These are phyloP conservation scores for Pangasianodon gigas DNA, from an alignment of 2,113 vertebrate genomes.

Conservation along the genomic window DNA sequence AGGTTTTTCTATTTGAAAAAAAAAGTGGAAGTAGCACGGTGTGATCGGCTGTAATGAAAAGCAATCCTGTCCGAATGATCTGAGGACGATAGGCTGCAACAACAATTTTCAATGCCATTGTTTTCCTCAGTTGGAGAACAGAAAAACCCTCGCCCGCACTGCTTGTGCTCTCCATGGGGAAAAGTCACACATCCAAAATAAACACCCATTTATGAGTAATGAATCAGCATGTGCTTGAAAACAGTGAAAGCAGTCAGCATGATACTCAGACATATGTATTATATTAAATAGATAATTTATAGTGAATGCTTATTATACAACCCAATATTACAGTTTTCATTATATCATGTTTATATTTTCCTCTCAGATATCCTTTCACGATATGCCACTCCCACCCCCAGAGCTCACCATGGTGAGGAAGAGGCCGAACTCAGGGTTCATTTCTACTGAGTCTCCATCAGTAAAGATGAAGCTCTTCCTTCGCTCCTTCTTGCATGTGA, in stretches of 20 bases:
- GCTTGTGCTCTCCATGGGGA: not conserved
- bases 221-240: conserved; percentile 39
- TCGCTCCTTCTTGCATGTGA: conserved; percentile 91
- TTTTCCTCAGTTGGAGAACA: not conserved
- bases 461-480: conserved; percentile 90
- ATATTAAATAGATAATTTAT: not conserved
- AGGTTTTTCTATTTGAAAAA: no score
- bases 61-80: not conserved
- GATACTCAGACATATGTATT: conserved; percentile 11
- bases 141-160: not conserved
- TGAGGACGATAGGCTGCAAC: not conserved
- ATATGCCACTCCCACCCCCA: no score
- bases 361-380: not conserved
- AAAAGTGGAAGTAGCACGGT: not conserved
- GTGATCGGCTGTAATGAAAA: not conserved
- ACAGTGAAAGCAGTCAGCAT: conserved; percentile 23
- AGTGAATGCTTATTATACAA: not conserved
- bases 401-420: conserved; percentile 92
- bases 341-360: not conserved
- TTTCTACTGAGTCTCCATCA: conserved; percentile 89
- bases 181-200: conserved; percentile 34
- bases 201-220: conserved; percentile 53
- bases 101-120: not conserved
- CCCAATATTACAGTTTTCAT: not conserved
- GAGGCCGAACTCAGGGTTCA: conserved; percentile 96